phyloP scores from a whole-genome alignment of 2,797 vertebrate genomes.

The Meda fulgida region DNA sequence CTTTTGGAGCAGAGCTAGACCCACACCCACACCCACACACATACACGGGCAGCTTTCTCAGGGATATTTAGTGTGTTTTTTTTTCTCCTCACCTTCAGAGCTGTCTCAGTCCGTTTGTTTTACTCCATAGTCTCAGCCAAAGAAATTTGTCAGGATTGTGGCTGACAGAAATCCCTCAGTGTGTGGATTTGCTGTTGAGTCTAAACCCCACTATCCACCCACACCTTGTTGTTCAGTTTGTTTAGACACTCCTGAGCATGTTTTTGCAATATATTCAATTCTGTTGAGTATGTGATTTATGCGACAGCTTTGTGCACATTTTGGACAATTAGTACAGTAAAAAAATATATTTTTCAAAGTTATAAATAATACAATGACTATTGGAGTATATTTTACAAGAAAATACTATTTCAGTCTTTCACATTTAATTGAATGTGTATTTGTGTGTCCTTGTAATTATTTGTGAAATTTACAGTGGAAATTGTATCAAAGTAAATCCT shows the following conservation, averaged over 20 bases:
- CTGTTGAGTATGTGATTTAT: neutral
- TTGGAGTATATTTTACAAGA: neutral
- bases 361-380: neutral
- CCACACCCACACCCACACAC: neutral
- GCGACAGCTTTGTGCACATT: neutral
- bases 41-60: neutral
- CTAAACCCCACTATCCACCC: conserved; percentile 54
- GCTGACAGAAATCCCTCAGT: conserved; percentile 65
- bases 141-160: conserved; percentile 76
- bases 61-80: conserved; percentile 6
- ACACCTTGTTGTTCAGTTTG: conserved; percentile 42
- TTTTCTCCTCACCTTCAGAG: conserved; percentile 70
- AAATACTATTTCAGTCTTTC: neutral
- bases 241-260: neutral
- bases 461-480: neutral
- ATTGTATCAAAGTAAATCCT: neutral
- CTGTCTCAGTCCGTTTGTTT: conserved; percentile 68
- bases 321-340: neutral
- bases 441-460: neutral
- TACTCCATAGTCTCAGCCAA: conserved; percentile 66
- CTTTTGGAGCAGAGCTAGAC: neutral
- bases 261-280: neutral
- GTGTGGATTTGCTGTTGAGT: conserved; percentile 71
- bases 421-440: neutral
- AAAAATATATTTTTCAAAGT: neutral